Conservation (phyloP, 2,888 invertebrate species). For the Drosophila greeni region DNA sequence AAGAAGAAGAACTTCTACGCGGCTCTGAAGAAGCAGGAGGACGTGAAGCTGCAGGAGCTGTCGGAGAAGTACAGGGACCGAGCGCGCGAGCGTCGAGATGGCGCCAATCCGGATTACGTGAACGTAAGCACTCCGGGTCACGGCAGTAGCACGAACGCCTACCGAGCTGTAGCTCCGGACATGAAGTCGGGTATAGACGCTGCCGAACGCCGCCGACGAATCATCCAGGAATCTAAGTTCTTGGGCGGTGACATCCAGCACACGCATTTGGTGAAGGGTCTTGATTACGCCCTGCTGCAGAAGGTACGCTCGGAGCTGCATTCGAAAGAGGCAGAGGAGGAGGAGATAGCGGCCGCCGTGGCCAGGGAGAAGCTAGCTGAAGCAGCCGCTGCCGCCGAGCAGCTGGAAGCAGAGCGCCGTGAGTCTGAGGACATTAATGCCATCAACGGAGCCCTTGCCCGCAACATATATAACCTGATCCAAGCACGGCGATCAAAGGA, state of each 20-base stretch:
- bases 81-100: constrained; percentile 93
- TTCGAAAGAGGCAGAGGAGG: constrained; percentile 85
- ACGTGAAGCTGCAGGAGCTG: constrained; percentile 94
- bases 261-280: constrained; percentile 99
- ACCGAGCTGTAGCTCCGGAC: constrained; percentile 96
- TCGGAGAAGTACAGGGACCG: constrained; percentile 95
- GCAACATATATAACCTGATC: constrained; percentile 82
- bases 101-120: constrained; percentile 88
- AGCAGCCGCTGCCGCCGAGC: constrained; percentile 78
- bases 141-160: constrained; percentile 76
- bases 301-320: constrained; percentile 95
- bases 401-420: constrained; percentile 77
- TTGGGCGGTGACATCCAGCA: constrained; percentile 99
- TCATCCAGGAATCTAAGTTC: constrained; percentile 99
- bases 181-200: constrained; percentile 95
- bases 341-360: constrained; percentile 87
- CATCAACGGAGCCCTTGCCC: constrained; percentile 82
- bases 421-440: constrained; percentile 89
- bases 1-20: constrained; percentile 98
- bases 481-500: constrained; percentile 84
- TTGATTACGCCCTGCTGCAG: constrained; percentile 94
- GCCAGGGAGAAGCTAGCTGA: constrained; percentile 70
- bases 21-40: constrained; percentile 95
- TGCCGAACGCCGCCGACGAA: constrained; percentile 94
- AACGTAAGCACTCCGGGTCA: constrained; percentile 86